Evolutionary conservation across 2,888 invertebrate genomes (phyloP).

Genomic region (Acleris literana): DNA sequence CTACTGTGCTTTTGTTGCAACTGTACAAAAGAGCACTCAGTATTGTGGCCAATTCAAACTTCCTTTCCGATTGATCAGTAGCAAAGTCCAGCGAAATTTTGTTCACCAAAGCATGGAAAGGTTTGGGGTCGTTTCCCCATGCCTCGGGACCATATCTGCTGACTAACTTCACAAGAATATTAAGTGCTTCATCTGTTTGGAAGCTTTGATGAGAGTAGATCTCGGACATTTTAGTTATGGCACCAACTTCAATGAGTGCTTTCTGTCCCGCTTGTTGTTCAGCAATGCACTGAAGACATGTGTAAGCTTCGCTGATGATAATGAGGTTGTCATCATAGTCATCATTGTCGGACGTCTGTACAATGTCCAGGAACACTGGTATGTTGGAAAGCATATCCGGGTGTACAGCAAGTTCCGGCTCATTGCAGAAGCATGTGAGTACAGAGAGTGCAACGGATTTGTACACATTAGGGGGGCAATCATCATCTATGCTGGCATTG

Average conservation of each 20-base stretch:
- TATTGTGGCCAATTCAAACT: slow-evolving; percentile 94
- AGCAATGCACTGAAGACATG: slow-evolving; percentile 92
- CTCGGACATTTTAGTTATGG: slow-evolving; percentile 91
- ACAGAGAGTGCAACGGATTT: slow-evolving; percentile 95
- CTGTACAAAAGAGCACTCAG: slow-evolving; percentile 89
- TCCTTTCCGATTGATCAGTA: slow-evolving; percentile 93
- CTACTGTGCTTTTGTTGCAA: slow-evolving; percentile 86
- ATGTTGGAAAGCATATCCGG: slow-evolving; percentile 93
- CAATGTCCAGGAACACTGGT: slow-evolving; percentile 92
- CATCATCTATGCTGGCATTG: slow-evolving; percentile 90
- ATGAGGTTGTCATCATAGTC: slow-evolving; percentile 94
- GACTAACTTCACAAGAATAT: slow-evolving; percentile 90
- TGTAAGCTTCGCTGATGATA: slow-evolving; percentile 93
- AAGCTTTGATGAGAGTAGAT: slow-evolving; percentile 95
- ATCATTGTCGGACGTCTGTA: slow-evolving; percentile 92
- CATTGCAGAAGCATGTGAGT: slow-evolving; percentile 92
- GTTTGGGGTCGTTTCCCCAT: slow-evolving; percentile 91
- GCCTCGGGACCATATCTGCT: slow-evolving; percentile 88
- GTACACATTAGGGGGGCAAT: slow-evolving; percentile 94
- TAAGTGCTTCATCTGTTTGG: slow-evolving; percentile 94
- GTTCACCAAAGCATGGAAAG: slow-evolving; percentile 91
- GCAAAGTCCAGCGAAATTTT: slow-evolving; percentile 94
- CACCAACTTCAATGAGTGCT: slow-evolving; percentile 90
- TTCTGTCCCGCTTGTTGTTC: slow-evolving; percentile 90
- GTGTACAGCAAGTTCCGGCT: slow-evolving; percentile 90